phyloP scores from a whole-genome alignment of 2,797 vertebrate genomes.

The Chaunax sp. region DNA sequence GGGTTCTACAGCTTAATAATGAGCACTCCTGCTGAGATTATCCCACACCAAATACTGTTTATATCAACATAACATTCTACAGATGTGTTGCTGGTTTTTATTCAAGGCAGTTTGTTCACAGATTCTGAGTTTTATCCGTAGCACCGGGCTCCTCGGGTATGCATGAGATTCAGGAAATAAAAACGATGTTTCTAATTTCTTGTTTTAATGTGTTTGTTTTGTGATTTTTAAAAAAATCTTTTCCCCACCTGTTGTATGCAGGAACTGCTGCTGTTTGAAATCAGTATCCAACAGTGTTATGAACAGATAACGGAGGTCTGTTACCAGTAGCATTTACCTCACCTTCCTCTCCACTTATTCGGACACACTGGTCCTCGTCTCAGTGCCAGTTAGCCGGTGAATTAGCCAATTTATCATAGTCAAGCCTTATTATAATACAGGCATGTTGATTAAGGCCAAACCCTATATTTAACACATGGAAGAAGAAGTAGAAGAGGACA shows the following conservation, averaged over 20 bases:
- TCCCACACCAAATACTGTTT: conserved; percentile 56
- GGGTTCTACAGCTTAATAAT: conserved; percentile 60
- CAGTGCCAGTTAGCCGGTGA: conserved; percentile 39
- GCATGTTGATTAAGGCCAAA: conserved; percentile 41
- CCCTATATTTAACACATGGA: conserved; percentile 51
- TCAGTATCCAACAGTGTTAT: background rate
- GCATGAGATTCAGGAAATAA: conserved; percentile 6
- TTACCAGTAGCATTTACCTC: conserved; percentile 4
- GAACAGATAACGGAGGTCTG: conserved; percentile 7
- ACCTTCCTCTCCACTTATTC: background rate
- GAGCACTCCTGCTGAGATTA: conserved; percentile 58
- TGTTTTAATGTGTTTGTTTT: conserved; percentile 9
- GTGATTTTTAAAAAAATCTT: background rate
- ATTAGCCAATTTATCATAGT: conserved; percentile 44
- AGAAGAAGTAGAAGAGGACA: conserved; percentile 34
- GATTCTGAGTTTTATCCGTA: conserved; percentile 25
- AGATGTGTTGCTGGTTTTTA: conserved; percentile 24
- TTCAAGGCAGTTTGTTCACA: conserved; percentile 32
- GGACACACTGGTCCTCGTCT: conserved; percentile 25
- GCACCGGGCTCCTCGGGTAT: background rate
- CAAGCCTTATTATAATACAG: conserved; percentile 49
- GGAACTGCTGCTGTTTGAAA: background rate
- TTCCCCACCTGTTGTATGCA: background rate
- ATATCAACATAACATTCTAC: conserved; percentile 45
- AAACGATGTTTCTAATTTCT: too few relatives aligned